phyloP scores from a whole-genome alignment of 2,113 vertebrate species.

The Gymnarchus niloticus region DNA sequence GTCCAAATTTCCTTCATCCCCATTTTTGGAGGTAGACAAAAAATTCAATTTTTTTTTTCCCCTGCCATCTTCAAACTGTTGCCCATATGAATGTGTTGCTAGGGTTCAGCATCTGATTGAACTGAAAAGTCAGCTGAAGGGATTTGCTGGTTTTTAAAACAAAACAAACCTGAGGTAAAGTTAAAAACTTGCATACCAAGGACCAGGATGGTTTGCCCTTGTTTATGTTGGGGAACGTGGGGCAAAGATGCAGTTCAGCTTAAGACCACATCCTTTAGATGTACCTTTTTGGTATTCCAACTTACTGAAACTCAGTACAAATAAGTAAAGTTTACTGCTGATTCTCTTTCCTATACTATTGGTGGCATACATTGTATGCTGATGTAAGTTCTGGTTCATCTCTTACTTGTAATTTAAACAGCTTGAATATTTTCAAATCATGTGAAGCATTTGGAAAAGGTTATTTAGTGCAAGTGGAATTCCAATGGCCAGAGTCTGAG shows the following conservation, averaged over 20 bases:
- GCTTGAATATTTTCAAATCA: neutral
- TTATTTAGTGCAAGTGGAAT: neutral
- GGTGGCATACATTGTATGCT: neutral
- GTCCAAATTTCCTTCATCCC: neutral
- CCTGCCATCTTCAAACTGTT: neutral
- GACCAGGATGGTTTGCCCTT: neutral
- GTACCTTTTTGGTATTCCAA: neutral
- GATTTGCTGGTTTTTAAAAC: neutral
- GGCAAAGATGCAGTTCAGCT: neutral
- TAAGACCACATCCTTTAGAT: neutral
- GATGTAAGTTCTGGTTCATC: neutral
- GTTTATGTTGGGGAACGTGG: neutral
- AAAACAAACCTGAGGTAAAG: neutral
- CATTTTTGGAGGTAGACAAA: neutral
- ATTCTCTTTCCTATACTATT: neutral
- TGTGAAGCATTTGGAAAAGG: neutral
- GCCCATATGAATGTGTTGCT: neutral
- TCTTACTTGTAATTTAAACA: neutral
- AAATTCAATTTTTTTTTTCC: neutral
- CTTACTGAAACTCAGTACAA: neutral
- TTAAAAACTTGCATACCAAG: neutral
- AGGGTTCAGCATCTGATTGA: neutral
- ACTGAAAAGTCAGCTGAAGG: neutral
- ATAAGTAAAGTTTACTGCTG: neutral
- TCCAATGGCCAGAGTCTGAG: neutral